phyloP scores from a whole-genome alignment of 1,140 invertebrate genomes.

The Danaus melanippus region DNA sequence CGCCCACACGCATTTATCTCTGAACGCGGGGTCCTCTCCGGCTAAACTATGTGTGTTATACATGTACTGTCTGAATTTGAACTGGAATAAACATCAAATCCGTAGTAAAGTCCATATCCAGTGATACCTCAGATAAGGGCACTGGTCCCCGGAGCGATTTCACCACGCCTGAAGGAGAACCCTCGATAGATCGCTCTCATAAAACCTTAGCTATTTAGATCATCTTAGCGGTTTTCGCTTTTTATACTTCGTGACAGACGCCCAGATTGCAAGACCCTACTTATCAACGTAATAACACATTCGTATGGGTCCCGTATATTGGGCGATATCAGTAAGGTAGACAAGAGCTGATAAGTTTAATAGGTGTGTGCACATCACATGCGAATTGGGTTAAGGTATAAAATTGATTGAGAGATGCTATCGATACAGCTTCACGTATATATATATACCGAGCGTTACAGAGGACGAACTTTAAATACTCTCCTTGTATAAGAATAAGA shows the following conservation, averaged over 20 bases:
- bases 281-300: slow-evolving; percentile 4
- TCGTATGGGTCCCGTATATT: slow-evolving; percentile 9
- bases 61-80: neutral
- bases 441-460: too few species aligned
- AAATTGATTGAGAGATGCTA: too few species aligned
- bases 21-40: slow-evolving; percentile 1
- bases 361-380: slow-evolving; percentile 14
- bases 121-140: slow-evolving; percentile 6
- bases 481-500: too few species aligned
- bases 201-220: slow-evolving; percentile 49
- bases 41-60: too few species aligned
- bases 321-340: slow-evolving; percentile 26
- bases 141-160: slow-evolving; percentile 17
- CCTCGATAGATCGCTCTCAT: slow-evolving; percentile 27
- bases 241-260: slow-evolving; percentile 13
- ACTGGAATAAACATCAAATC: slow-evolving; percentile 4
- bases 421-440: too few species aligned
- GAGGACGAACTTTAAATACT: too few species aligned
- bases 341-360: slow-evolving; percentile 40
- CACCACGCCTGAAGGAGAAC: slow-evolving; percentile 12
- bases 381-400: too few species aligned
- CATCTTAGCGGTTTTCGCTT: slow-evolving; percentile 38
- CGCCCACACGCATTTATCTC: slow-evolving; percentile 20
- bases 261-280: slow-evolving; percentile 9
- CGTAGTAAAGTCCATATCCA: neutral